phyloP scores from a whole-genome alignment of 2,113 vertebrate genomes.

The Castor canadensis region DNA sequence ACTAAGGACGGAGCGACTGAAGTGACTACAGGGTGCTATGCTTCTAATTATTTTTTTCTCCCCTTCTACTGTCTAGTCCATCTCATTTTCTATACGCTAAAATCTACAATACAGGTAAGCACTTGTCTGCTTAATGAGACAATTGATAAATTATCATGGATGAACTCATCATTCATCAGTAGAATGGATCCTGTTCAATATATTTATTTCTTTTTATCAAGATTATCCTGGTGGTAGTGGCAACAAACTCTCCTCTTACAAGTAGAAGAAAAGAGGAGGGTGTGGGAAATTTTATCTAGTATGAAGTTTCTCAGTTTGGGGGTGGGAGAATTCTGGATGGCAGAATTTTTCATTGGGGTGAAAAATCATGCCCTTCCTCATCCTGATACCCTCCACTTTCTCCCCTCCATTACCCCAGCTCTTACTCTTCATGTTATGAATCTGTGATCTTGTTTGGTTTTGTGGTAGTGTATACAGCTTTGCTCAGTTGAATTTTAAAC shows the following conservation, averaged over 20 bases:
- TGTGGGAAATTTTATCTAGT: not conserved
- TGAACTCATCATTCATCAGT: not conserved
- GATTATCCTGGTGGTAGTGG: not conserved
- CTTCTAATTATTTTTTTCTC: not conserved
- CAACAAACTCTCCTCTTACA: not conserved
- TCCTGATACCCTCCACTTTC: not conserved
- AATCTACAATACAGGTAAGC: not conserved
- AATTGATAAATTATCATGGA: not conserved
- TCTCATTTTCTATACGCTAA: constrained; percentile 38
- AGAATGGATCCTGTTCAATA: not conserved
- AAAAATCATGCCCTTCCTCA: not conserved
- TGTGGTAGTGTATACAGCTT: not conserved
- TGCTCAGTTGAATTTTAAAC: not conserved
- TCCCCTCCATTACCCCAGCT: not conserved
- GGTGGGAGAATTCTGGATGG: too few relatives aligned
- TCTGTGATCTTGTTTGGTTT: not conserved
- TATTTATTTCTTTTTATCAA: not conserved
- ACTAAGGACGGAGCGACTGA: not conserved
- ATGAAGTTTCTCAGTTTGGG: not conserved
- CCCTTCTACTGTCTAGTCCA: not conserved
- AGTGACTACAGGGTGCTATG: not conserved
- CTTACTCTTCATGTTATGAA: not conserved
- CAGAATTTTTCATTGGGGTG: too few relatives aligned
- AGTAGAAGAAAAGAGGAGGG: not conserved
- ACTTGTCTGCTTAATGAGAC: not conserved